These are phyloP conservation scores for Hermodice carunculata DNA, from an alignment of 2,888 invertebrate genomes.

Conservation along the genomic window DNA sequence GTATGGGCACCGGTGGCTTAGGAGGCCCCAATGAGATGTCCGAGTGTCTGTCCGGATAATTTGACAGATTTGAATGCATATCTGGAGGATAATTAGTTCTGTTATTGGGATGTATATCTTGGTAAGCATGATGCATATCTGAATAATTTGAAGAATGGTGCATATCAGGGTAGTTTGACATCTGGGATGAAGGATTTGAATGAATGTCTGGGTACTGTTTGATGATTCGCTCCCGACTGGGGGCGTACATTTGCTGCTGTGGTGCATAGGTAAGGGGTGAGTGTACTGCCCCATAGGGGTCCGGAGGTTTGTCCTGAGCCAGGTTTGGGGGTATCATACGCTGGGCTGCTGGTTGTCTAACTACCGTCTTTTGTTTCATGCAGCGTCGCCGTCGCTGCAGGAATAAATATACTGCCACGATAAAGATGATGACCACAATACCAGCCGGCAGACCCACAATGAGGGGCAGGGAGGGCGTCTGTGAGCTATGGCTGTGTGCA, in stretches of 20 bases:
- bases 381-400: slow-evolving; percentile 2
- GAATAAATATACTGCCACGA: slow-evolving; percentile 47
- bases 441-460: slow-evolving; percentile 60
- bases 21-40: too few relatives aligned
- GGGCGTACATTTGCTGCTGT: slow-evolving; percentile 1
- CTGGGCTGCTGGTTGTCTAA: slow-evolving; percentile 4
- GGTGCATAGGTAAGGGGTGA: too few relatives aligned
- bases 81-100: too few relatives aligned
- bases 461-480: slow-evolving; percentile 48
- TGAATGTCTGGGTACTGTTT: slow-evolving; percentile 34
- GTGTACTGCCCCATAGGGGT: too few relatives aligned
- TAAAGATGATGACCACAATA: slow-evolving; percentile 51
- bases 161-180: slow-evolving; percentile 6
- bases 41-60: too few relatives aligned
- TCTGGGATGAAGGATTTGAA: slow-evolving; percentile 20
- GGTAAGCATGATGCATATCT: too few relatives aligned
- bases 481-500: neutral
- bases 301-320: slow-evolving; percentile 11
- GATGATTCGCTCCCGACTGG: slow-evolving; percentile 23
- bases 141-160: too few relatives aligned
- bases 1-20: too few relatives aligned
- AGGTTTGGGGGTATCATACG: slow-evolving; percentile 12
- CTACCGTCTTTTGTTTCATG: slow-evolving; percentile 14
- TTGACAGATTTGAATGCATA: too few relatives aligned
- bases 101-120: too few relatives aligned